Evolutionary conservation across 2,797 vertebrate species (phyloP).

Genomic region (Danionella dracula): DNA sequence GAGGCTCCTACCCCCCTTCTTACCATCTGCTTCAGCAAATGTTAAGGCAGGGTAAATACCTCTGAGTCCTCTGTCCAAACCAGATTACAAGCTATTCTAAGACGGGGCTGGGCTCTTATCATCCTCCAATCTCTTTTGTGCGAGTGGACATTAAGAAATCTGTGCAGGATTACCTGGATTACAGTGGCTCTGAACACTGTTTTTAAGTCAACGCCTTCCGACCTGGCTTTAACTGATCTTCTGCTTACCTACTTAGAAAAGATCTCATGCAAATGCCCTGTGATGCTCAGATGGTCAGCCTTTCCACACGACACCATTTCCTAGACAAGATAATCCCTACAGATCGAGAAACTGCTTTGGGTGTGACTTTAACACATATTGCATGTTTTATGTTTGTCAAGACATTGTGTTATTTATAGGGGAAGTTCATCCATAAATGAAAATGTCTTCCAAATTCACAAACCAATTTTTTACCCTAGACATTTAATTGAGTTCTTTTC

Average conservation of each 20-base stretch:
- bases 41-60: conserved; percentile 76
- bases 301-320: conserved; percentile 20
- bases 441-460: no score
- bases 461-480: no score
- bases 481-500: no score
- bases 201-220: conserved; percentile 56
- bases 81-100: conserved; percentile 78
- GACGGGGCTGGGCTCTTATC: conserved; percentile 64
- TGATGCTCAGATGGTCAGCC: conserved; percentile 22
- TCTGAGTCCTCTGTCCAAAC: conserved; percentile 74
- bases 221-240: conserved; percentile 50
- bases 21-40: conserved; percentile 80
- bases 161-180: conserved; percentile 71
- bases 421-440: not conserved
- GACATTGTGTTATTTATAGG: not conserved
- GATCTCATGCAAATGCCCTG: conserved; percentile 25
- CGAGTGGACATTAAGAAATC: conserved; percentile 76
- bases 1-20: conserved; percentile 55
- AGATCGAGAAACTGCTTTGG: not conserved
- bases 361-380: no score
- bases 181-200: conserved; percentile 59
- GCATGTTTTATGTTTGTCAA: not conserved
- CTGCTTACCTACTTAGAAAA: conserved; percentile 47
- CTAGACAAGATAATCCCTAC: not conserved
- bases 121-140: conserved; percentile 69